phyloP scores from a whole-genome alignment of 2,797 vertebrate genomes.

The Anniella stebbinsi region DNA sequence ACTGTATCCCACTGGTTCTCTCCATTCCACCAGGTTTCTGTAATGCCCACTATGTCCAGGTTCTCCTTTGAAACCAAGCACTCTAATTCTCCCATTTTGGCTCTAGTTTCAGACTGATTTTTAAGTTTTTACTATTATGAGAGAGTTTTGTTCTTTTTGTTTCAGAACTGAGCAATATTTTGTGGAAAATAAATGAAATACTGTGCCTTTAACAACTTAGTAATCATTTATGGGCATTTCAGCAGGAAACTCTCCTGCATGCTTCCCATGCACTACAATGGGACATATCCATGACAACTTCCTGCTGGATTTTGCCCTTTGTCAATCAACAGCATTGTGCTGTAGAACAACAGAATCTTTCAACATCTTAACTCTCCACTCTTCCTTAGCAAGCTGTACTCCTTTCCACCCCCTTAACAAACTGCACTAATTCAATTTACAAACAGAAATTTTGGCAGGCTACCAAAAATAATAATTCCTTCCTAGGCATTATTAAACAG shows the following conservation, averaged over 20 bases:
- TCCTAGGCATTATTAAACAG: conserved; percentile 37
- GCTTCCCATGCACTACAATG: background rate
- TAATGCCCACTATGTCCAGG: too few relatives aligned
- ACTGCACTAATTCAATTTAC: conserved; percentile 43
- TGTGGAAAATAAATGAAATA: background rate
- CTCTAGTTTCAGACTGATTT: background rate
- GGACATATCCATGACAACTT: background rate
- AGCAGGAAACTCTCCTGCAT: background rate
- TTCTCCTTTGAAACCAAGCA: too few relatives aligned
- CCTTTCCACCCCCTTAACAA: conserved; percentile 27
- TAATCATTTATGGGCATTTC: background rate
- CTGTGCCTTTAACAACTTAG: background rate
- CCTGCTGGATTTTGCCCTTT: conserved; percentile 46
- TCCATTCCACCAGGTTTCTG: too few relatives aligned
- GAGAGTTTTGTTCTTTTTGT: background rate
- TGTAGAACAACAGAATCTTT: conserved; percentile 51
- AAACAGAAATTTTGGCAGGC: conserved; percentile 60
- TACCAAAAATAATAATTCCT: conserved; percentile 44
- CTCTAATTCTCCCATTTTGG: too few relatives aligned
- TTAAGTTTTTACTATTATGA: background rate
- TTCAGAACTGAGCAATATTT: background rate
- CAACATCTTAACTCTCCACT: conserved; percentile 57
- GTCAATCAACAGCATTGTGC: conserved; percentile 53
- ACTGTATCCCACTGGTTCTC: too few relatives aligned
- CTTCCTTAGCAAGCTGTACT: conserved; percentile 43